These are phyloP conservation scores for Eclectus roratus DNA, from an alignment of 2,113 vertebrate genomes.

Conservation along the genomic window DNA sequence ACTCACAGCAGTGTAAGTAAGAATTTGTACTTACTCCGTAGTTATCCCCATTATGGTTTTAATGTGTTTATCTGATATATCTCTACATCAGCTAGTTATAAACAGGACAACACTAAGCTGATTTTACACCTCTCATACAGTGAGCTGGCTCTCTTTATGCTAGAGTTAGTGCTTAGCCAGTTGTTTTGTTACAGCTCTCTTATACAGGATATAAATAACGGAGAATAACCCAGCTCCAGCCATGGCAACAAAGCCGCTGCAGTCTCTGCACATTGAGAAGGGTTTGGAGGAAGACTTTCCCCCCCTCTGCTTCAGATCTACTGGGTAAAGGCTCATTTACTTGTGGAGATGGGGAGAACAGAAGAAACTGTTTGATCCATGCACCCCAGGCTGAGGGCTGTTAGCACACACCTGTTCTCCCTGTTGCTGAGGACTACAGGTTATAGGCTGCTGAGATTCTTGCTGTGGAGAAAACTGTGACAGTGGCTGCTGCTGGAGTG, in stretches of 20 bases:
- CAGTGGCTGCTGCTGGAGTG: constrained; percentile 78
- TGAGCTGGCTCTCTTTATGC: background rate
- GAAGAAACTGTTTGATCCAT: background rate
- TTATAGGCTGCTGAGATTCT: constrained; percentile 75
- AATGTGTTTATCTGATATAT: background rate
- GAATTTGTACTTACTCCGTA: background rate
- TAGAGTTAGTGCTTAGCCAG: background rate
- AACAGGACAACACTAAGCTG: background rate
- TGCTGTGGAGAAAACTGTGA: constrained; percentile 83
- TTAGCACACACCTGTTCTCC: constrained; percentile 78
- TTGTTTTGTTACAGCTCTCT: background rate
- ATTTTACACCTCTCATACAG: background rate
- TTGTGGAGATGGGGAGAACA: background rate
- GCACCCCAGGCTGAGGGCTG: background rate
- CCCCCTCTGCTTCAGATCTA: background rate
- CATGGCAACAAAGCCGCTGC: background rate
- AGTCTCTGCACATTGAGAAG: background rate
- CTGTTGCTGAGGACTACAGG: constrained; percentile 82
- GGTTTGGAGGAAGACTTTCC: background rate
- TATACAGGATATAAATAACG: background rate
- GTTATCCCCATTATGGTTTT: background rate
- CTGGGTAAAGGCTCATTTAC: background rate
- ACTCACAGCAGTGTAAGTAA: background rate
- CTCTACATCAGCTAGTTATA: background rate
- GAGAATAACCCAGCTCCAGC: background rate